Evolutionary conservation across 2,113 vertebrate species (phyloP), one percentile per base, ranked within the genome.

Genomic region (Poecile atricapillus): DNA sequence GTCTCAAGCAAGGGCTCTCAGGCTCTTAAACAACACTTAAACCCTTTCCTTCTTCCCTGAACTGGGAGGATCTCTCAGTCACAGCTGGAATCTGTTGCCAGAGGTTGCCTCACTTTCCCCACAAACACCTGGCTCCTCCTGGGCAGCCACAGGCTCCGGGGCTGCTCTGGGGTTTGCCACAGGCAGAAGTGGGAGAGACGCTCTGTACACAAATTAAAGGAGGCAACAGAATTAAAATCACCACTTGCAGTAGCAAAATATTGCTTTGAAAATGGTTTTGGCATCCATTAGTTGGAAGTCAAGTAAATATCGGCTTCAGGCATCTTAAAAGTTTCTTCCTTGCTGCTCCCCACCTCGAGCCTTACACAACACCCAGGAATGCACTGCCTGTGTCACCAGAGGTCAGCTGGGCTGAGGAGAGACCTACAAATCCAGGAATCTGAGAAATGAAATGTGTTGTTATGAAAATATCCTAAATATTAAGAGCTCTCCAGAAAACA

Each of bases 341-440:
- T 47, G 60, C 79, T 92, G 65, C 86, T 96, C 88, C 74, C 77
- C 90, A 95, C 78, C 83, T 83, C 13, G 19, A 70, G 44, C 37
- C 83, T 95, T 78, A 27, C 6, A 11, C 83, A 95, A 89, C 25
- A 64, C 6, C 9, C 31, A 14, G 4, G 79, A 74, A 12, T 43
- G 62, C 79, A 44, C 7, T 46, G 64, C 75, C 73, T 50, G 22
- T 41, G 71, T 77, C 71, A 83, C 15, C 18, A 37, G 85, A 89
- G 87, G 52, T 80, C 79, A 76, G 78, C 81, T 56, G 73, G 71
- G 20, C 76, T 71, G 68, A 91, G 75, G 59, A 35, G 46, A 94
- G 76, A 81, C 46, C 21, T 7, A 47, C 74, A 33, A 58, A 64
- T 37, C n/a, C 63, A 79, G 56, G 55, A 58, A 93, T 71, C 7